phyloP scores from a whole-genome alignment of 2,113 vertebrate genomes.

The Tragulus kanchil region DNA sequence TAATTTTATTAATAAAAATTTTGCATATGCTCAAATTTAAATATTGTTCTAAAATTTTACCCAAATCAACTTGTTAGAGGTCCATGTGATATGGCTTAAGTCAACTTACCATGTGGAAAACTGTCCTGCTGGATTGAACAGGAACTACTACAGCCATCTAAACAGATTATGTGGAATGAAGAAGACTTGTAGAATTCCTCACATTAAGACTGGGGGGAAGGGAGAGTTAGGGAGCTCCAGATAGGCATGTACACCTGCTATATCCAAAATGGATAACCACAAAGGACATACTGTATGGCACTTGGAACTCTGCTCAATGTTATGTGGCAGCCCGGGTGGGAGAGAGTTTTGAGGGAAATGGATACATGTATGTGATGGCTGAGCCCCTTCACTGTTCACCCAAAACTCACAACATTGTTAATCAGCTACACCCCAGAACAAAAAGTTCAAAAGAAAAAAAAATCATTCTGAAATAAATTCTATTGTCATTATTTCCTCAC shows the following conservation, averaged over 20 bases:
- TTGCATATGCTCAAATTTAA: neutral
- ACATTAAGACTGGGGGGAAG: neutral
- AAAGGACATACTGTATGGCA: too few species aligned
- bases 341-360: too few species aligned
- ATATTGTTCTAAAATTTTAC: neutral
- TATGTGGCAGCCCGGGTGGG: too few species aligned
- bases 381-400: too few species aligned
- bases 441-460: neutral
- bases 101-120: neutral
- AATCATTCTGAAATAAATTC: neutral
- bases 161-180: neutral
- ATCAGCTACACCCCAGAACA: too few species aligned
- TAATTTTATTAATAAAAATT: constrained; percentile 32
- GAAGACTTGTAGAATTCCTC: neutral
- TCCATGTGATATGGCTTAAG: neutral
- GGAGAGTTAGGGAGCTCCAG: neutral
- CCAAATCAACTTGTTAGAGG: constrained; percentile 25
- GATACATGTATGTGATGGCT: too few species aligned
- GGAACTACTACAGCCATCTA: neutral
- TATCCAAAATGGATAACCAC: too few species aligned
- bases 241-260: neutral
- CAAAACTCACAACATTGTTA: too few species aligned
- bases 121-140: neutral
- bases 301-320: too few species aligned
- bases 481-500: neutral